Percentiles rank a stretch among this genome's conserved stretches.
These are phyloP conservation scores for Pristionchus maxplancki DNA, from an alignment of 2,888 invertebrate genomes.

Conservation along the genomic window DNA sequence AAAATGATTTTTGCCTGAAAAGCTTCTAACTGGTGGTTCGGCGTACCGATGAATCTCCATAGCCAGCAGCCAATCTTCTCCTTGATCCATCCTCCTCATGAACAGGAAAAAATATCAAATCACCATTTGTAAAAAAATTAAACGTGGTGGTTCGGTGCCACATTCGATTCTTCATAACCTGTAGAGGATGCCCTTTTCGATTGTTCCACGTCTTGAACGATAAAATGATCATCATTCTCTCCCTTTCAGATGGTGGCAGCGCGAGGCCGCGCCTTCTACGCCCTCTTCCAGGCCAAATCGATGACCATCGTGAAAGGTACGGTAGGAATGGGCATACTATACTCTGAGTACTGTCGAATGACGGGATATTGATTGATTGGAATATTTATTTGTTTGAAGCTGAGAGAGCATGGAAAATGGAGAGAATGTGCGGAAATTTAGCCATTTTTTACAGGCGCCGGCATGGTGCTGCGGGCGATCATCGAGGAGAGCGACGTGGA, in stretches of 20 bases:
- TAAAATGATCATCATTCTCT: background rate
- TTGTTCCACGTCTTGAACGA: background rate
- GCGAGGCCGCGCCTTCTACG: constrained; percentile 91
- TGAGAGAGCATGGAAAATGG: too few species aligned
- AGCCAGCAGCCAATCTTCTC: too few species aligned
- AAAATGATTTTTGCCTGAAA: too few species aligned
- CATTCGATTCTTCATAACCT: background rate
- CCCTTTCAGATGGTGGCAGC: constrained; percentile 89
- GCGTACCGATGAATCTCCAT: too few species aligned
- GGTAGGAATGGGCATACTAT: background rate
- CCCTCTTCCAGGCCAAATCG: constrained; percentile 93
- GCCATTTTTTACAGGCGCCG: constrained; percentile 84
- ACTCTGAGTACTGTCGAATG: background rate
- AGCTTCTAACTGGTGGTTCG: too few species aligned
- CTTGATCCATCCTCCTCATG: too few species aligned
- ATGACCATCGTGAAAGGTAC: constrained; percentile 95
- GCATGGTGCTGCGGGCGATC: constrained; percentile 95
- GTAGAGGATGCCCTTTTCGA: background rate
- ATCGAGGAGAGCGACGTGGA: constrained; percentile 93
- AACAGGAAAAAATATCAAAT: too few species aligned
- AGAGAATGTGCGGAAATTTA: background rate
- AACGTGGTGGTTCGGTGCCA: too few species aligned
- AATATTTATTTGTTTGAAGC: too few species aligned
- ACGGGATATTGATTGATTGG: background rate
- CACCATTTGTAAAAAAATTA: too few species aligned